These are phyloP conservation scores for Isotomurus palustris DNA, from an alignment of 2,888 invertebrate genomes.

Conservation along the genomic window DNA sequence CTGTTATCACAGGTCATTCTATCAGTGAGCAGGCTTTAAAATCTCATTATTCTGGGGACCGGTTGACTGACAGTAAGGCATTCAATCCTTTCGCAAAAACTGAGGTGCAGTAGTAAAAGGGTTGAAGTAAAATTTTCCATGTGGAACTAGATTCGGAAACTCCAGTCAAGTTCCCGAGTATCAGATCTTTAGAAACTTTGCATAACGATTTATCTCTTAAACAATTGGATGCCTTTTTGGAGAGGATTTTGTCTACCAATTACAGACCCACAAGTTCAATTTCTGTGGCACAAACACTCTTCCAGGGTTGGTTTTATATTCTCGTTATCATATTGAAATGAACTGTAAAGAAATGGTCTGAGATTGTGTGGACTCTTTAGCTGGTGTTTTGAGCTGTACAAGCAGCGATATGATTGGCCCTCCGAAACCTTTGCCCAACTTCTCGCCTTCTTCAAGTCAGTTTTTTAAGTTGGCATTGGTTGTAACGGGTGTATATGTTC, in stretches of 20 bases:
- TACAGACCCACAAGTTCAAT: slow-evolving; percentile 37
- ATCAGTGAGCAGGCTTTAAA: slow-evolving; percentile 3
- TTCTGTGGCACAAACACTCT: no score
- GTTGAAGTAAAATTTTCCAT: not conserved
- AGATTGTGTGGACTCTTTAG: no score
- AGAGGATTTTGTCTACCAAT: slow-evolving; percentile 36
- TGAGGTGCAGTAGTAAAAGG: not conserved
- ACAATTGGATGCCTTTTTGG: slow-evolving; percentile 66
- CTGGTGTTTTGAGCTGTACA: no score
- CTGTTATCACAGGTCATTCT: slow-evolving; percentile 84
- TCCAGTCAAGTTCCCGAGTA: slow-evolving; percentile 84
- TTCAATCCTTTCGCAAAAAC: no score
- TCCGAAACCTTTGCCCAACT: not conserved
- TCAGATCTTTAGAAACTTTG: slow-evolving; percentile 92
- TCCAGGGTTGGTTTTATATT: no score
- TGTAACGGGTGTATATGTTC: not conserved
- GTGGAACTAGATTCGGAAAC: slow-evolving; percentile 16
- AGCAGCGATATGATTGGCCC: no score
- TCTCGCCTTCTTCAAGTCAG: slow-evolving; percentile 1
- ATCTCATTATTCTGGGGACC: not conserved
- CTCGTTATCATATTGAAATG: no score
- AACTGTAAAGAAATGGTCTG: no score
- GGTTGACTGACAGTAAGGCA: not conserved
- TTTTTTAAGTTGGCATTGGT: no score
- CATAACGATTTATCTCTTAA: slow-evolving; percentile 92